Base-by-base conservation (phyloP, 2,797 vertebrate species). In the Pterois miles region DNA sequence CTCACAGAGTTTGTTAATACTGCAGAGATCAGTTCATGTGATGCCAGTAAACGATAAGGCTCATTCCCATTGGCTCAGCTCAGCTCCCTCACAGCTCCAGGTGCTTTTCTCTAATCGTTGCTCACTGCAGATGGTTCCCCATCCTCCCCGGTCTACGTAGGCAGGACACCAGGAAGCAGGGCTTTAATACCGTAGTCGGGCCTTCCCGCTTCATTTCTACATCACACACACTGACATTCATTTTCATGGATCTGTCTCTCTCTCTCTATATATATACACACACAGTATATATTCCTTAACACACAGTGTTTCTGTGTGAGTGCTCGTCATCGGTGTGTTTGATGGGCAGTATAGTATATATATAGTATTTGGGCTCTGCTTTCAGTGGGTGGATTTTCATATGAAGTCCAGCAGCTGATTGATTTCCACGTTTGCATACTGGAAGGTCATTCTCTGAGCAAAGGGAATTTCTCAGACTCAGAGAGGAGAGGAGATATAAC, bases 381-480 rank as follows among this genome's bases (percentile, higher is more conserved):
- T 25, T 60, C 12, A 33, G 27, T 31, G 25, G 11, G 33, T 23
- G 31, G 33, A 52, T 53, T 16, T 66, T 40, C 1, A 1, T 16
- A 50, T 52, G 62, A 36, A 46, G 3, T 36, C 36, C 34, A 68
- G 58, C 34, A 65, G 25, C 71, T 38, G 70, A 81, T 78, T 74
- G 53, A 79, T 70, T 74, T 33, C 48, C 25, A 29, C 46, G 46
- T 40, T 50, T 65, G 11, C 22, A 6, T 6, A 48, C 22, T 38
- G 4, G 3, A 75, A 81, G 63, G 76, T 77, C 71, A 43, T 74
- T 69, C 31, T 31, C 34, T 29, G 60, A 62, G 25, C 40, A 54
- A 43, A 65, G 31, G 13, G 25, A 53, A 63, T 65, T 38, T 29
- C 14, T 7, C n/a, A 29, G 31, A 8, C 31, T 48, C 11, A 40